Evolutionary conservation across 2,113 vertebrate species (phyloP).

Genomic region (Ailuropoda melanoleuca): DNA sequence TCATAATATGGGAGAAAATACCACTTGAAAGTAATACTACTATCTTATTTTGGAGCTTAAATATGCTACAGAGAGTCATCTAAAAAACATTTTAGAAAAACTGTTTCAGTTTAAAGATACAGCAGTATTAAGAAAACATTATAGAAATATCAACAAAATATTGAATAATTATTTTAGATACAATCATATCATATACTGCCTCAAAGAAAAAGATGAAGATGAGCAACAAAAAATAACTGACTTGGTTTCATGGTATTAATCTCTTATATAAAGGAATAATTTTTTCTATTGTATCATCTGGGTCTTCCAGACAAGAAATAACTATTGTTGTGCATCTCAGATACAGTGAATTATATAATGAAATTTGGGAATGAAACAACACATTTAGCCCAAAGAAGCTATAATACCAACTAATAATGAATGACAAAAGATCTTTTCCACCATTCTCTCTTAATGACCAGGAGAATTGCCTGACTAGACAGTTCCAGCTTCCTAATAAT

Average conservation of each 20-base stretch:
- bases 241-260: not conserved
- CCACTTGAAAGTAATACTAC: not conserved
- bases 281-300: not conserved
- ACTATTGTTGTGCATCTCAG: not conserved
- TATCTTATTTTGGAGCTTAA: not conserved
- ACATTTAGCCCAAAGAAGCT: not conserved
- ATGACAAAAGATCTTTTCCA: not conserved
- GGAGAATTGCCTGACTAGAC: not conserved
- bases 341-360: not conserved
- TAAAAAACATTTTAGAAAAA: not conserved
- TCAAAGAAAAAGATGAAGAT: not conserved
- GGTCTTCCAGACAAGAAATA: not conserved
- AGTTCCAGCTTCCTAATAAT: not conserved
- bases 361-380: not conserved
- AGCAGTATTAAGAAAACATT: not conserved
- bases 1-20: not conserved
- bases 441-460: not conserved
- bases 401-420: not conserved
- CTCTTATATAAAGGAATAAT: not conserved
- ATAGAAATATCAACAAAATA: not conserved
- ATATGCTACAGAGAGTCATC: not conserved
- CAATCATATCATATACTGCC: not conserved
- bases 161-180: not conserved
- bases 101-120: constrained; percentile 23
- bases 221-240: not conserved